Evolutionary conservation across 2,113 vertebrate species (phyloP), one percentile per base, ranked within the genome.

Genomic region (Bucco capensis): DNA sequence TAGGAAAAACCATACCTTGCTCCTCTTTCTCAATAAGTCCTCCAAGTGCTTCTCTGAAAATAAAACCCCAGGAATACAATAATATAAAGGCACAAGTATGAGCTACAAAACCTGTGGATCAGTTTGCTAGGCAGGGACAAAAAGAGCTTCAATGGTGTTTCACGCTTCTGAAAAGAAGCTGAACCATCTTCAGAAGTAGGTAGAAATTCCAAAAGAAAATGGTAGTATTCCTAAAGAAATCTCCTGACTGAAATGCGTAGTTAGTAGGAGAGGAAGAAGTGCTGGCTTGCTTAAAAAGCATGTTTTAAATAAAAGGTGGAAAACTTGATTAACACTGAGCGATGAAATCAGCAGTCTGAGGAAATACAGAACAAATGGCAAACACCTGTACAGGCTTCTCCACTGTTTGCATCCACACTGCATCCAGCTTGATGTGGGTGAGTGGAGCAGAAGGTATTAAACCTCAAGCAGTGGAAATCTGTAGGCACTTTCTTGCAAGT

Each of bases 271-370:
- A 77, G 38, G 35, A 87, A 80, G 60, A 83, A 74, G 47, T 64
- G 24, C 35, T 85, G 54, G 28, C 51, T 80, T 76, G 51, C 71
- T 92, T 85, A 89, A 66, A 89, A 66, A 85, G 54, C 33, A 38
- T 51, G 24, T 57, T 94, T 94, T 86, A 86, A 81, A 67, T 83
- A 86, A 86, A 86, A 91, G 69, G 38, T 86, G 60, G 76, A 90
- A 86, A 90, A 86, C 37, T 11, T 74, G 56, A 71, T 89, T 83
- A 91, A 28, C n/a, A 44, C 80, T 77, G 60, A 78, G 69, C 0
- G 0, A 83, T 86, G 60, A 86, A 91, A 53, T 86, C 79, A 88
- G 65, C 88, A 74, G 57, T 71, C 72, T 81, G 60, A 86, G 83
- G 51, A 95, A 90, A 86, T 44, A 78, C 49, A 37, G 75, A 80